These are phyloP conservation scores for Natator depressus DNA, from an alignment of 2,113 vertebrate species.

Conservation along the genomic window DNA sequence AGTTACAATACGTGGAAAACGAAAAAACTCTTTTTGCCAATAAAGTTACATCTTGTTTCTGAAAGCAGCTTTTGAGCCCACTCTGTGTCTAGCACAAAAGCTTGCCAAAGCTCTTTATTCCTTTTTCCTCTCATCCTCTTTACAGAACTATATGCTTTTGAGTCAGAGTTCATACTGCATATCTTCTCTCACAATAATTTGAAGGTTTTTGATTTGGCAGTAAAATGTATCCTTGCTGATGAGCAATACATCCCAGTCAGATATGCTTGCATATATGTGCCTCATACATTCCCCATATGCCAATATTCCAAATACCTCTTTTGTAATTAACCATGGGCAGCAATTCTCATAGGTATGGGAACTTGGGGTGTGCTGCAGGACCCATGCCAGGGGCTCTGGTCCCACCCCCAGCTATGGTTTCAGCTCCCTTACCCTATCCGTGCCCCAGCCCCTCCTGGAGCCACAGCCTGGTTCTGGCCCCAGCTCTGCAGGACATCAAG, in stretches of 20 bases:
- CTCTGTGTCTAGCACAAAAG: neutral
- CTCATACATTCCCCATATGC: neutral
- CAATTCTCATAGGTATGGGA: neutral
- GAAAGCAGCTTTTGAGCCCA: neutral
- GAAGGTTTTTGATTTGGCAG: neutral
- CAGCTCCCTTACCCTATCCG: no score
- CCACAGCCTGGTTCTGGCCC: no score
- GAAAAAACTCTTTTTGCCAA: neutral
- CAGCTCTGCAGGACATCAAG: no score
- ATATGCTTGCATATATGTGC: neutral
- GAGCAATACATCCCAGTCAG: neutral
- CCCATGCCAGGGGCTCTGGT: no score
- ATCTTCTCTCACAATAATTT: neutral
- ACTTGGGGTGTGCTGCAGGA: no score
- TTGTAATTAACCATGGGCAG: neutral
- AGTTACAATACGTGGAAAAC: neutral
- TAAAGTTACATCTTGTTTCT: neutral
- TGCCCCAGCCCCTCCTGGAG: no score
- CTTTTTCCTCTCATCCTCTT: neutral
- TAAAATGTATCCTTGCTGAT: neutral
- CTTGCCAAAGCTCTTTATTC: neutral
- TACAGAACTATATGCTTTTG: neutral
- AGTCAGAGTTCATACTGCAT: neutral
- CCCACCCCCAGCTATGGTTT: no score
- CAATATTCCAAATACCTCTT: neutral